Evolutionary conservation across 2,888 invertebrate species (phyloP), one percentile per base, ranked within the genome.

Genomic region (Lithophane semibrunnea): DNA sequence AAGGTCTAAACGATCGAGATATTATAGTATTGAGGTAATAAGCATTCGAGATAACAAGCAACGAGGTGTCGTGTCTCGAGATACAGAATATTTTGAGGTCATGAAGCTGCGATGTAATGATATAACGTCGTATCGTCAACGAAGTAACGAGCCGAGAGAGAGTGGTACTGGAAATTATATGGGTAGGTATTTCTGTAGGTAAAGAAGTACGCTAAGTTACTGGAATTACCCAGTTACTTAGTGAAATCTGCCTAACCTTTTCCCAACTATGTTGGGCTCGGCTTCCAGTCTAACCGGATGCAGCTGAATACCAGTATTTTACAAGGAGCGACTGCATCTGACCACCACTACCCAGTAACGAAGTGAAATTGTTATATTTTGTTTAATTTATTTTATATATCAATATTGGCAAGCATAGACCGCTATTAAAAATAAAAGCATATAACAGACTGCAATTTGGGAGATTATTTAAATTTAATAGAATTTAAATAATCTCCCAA

Each of bases 1-100:
- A 79, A 67, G 56, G 29, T 64, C 56, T 74, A 21, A 81, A 52
- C 52, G 81, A 64, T 64, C 37, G 37, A 67, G 67, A 64, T 75
- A 37, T 64, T 58, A 64, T 21, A 56, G 52, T 64, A 64, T 68
- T 75, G 61, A 37, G 37, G 75, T 65, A 79, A 67, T 75, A 81
- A 60, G 44, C 68, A 68, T 60, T 64, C 5, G 29, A 68, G 79
- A 81, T 79, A 80, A 81, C 75, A 80, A 81, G 68, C 52, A 52
- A 21, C 29, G 42, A 44, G 52, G 58, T 16, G 21, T 52, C 49
- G 21, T 44, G 29, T 79, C 63, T 49, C 66, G 21, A 67, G 74
- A 37, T 44, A 80, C 12, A 68, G n/a, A 75, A 68, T 79, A 67
- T 81, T 69, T 75, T 60, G 37, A 24, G 58, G 68, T 65, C 64